Percentiles rank a stretch among this genome's conserved stretches.
phyloP scores from a whole-genome alignment of 2,113 vertebrate species.

The Salminus brasiliensis region DNA sequence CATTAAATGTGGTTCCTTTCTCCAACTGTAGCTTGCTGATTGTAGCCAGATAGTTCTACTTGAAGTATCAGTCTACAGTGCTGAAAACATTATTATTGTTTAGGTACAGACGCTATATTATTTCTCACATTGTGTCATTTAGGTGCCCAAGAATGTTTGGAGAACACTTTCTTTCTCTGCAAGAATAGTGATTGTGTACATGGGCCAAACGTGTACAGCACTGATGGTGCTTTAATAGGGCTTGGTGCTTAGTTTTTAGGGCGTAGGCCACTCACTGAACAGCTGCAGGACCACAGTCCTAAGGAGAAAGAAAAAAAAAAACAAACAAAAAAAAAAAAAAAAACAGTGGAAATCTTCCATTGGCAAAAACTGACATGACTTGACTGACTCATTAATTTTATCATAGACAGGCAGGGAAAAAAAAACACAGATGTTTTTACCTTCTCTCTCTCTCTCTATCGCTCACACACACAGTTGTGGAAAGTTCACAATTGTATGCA shows the following conservation, averaged over 20 bases:
- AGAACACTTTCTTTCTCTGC: not conserved
- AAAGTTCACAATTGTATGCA: not conserved
- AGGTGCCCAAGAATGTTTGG: not conserved
- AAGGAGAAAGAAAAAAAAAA: conserved; percentile 3
- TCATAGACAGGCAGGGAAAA: conserved; percentile 35
- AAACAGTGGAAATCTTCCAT: conserved; percentile 37
- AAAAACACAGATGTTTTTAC: conserved; percentile 40
- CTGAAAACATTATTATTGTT: no score
- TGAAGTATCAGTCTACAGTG: no score
- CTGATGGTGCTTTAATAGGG: conserved; percentile 14
- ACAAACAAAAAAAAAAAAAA: no score
- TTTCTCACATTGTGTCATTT: no score
- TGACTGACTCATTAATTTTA: conserved; percentile 46
- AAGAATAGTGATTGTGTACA: conserved; percentile 30
- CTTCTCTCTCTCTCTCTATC: not conserved
- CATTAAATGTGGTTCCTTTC: no score
- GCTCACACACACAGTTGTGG: conserved; percentile 3
- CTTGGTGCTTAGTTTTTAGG: conserved; percentile 21
- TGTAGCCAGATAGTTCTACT: no score
- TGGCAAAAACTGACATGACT: conserved; percentile 34
- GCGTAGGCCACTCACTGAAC: conserved; percentile 17
- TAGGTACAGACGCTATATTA: no score
- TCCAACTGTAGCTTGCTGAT: no score
- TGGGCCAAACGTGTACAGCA: not conserved
- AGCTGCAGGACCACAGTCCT: conserved; percentile 42